Evolutionary conservation across 1,140 invertebrate genomes (phyloP).

Genomic region (Sesamia nonagrioides): DNA sequence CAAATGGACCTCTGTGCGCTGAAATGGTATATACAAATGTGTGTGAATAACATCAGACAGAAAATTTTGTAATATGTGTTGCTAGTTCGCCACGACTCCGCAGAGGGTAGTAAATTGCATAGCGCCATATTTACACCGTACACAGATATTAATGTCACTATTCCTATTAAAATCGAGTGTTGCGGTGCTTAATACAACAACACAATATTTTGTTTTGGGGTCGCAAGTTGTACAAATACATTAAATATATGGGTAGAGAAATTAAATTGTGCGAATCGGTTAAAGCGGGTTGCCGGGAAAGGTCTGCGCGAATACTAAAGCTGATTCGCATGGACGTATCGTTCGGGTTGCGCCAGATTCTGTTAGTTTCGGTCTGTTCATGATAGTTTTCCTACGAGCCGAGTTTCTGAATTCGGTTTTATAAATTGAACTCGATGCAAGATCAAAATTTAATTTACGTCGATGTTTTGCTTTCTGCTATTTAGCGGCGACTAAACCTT

Average conservation of each 20-base stretch:
- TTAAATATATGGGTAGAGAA: slow-evolving; percentile 9
- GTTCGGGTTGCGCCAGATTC: not conserved
- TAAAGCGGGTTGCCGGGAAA: slow-evolving; percentile 6
- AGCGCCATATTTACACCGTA: slow-evolving; percentile 1
- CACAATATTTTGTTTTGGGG: slow-evolving; percentile 13
- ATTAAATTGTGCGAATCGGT: slow-evolving; percentile 35
- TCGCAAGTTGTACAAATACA: slow-evolving; percentile 1
- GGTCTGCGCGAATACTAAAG: slow-evolving; percentile 12
- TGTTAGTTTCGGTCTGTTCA: slow-evolving; percentile 38
- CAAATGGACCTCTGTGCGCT: slow-evolving; percentile 13
- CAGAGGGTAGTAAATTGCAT: slow-evolving; percentile 58
- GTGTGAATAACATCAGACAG: slow-evolving; percentile 50
- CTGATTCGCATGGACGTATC: slow-evolving; percentile 33
- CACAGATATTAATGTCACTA: too few relatives aligned
- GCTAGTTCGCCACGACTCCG: slow-evolving; percentile 57
- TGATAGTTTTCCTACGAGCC: slow-evolving; percentile 11
- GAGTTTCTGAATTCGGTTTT: not conserved
- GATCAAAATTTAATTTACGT: slow-evolving; percentile 4
- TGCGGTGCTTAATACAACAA: not conserved
- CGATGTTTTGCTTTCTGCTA: not conserved
- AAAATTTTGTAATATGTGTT: slow-evolving; percentile 68
- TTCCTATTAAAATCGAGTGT: slow-evolving; percentile 19
- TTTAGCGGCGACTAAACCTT: not conserved
- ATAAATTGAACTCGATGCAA: not conserved
- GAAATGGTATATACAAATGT: slow-evolving; percentile 17